Conservation (phyloP, 2,113 vertebrate species). For the Girardinichthys multiradiatus region DNA sequence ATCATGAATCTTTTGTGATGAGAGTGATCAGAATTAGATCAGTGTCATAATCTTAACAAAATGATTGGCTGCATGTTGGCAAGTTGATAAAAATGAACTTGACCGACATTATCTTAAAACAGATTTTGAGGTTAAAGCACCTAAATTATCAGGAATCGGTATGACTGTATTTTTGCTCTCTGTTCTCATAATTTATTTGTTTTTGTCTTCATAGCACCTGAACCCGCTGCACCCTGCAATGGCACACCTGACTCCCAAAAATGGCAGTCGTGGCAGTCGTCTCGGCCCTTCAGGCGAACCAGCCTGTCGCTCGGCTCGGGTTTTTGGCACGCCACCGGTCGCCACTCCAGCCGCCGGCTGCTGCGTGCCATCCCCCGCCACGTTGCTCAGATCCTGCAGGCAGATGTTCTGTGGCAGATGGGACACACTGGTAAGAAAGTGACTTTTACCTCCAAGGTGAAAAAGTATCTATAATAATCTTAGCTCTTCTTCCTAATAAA, state of each 20-base stretch:
- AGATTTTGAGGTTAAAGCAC: neutral
- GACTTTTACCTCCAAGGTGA: neutral
- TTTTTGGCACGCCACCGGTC: slow-evolving; percentile 97
- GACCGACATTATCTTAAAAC: neutral
- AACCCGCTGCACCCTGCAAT: slow-evolving; percentile 81
- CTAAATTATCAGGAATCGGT: neutral
- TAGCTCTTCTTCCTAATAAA: neutral
- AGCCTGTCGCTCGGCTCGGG: slow-evolving; percentile 93
- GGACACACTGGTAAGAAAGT: slow-evolving; percentile 89
- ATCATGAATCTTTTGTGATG: slow-evolving; percentile 1
- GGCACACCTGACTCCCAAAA: slow-evolving; percentile 90
- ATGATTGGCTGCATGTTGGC: neutral
- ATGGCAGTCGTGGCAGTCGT: slow-evolving; percentile 98
- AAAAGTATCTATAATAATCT: neutral
- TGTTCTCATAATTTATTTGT: neutral
- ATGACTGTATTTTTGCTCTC: neutral
- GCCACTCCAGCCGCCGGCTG: slow-evolving; percentile 93
- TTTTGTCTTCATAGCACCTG: slow-evolving; percentile 62
- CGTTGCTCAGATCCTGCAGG: slow-evolving; percentile 96
- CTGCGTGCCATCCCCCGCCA: slow-evolving; percentile 96
- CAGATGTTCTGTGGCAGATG: slow-evolving; percentile 98
- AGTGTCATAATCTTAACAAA: slow-evolving; percentile 4
- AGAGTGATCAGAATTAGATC: neutral
- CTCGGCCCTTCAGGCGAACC: slow-evolving; percentile 89
- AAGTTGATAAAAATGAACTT: neutral